Base-by-base conservation (phyloP, 37 sponge, comb jelly and placozoan genomes). In the Lycopodina hypogea region DNA sequence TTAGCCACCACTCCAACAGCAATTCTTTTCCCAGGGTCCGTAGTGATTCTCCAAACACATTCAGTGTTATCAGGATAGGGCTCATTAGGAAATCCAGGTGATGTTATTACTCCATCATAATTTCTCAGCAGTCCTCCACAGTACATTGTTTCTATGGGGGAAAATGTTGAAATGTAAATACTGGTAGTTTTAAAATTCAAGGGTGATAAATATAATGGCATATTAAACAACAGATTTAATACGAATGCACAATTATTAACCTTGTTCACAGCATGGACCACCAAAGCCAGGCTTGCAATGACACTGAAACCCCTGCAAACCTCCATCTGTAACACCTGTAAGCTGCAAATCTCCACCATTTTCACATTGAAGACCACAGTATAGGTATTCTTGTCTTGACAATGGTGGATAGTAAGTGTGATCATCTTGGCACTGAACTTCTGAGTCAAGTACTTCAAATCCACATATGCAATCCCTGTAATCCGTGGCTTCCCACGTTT, bases 1-100 rank as follows among this genome's bases (percentile, higher is more conserved):
- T 32, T 34, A 35, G 2, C 33, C 40, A 37, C 29, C 1, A 60
- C 2, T 12, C 87, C 69, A 1, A 91, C 55, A 21, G 84, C 88
- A 34, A 91, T 91, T 60, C 81, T 83, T 37, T 80, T 68, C 9
- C 36, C 50, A 24, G 78, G 75, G 56, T 87, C 92, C 0, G 92
- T 91, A 18, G 60, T 68, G 19, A 91, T 91, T 39, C 58, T 74
- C 83, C 80, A 91, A 0, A 76, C 72, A 55, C 92, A 91, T 3
- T 39, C 36, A 17, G 29, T 30, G 32, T 53, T 21, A 42, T 63
- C 59, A 22, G 64, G 55, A 73, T 71, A 71, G 2, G 42, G 69
- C 41, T 23, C 29, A 39, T 32, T 56, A 51, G 70, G 58, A 30
- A 70, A 60, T 36, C 67, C 59, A 6, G 76, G 77, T 34, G 76